Base-by-base conservation (phyloP, 2,888 invertebrate genomes). In the Mythimna albipuncta region DNA sequence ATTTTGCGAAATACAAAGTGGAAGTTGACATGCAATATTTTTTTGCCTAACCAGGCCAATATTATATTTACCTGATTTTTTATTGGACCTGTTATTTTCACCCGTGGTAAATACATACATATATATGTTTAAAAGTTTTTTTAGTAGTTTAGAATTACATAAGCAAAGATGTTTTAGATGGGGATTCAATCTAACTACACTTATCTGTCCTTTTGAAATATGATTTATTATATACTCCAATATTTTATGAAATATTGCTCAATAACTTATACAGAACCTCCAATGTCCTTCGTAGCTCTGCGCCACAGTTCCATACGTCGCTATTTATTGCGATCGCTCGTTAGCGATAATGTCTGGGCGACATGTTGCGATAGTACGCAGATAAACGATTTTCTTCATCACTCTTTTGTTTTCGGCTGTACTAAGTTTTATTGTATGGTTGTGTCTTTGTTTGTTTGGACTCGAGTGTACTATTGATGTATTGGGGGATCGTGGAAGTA, bases 321-420 rank as follows among this genome's bases (percentile, higher is more conserved):
- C 81, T 90, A 89, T 89, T 90, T 90, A 89, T 89, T 84, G 83
- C 88, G 91, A 93, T 92, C 89, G 88, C 91, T 92, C 91, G 92
- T 92, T 91, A 91, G 88, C 83, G 93, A 93, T 93, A 92, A 91
- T 89, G 92, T 83, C 78, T 68, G 83, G 84, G 91, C 90, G 91
- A 92, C 92, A 92, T 92, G 89, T 91, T 92, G 91, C 87, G 85
- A 85, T 84, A 82, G 57, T 79, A 79, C 81, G 86, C 81, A 85
- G 82, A 83, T 85, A 82, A 85, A 85, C 86, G 85, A 84, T 86
- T 84, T 86, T 84, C 70, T 84, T 84, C 86, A 82, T 84, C 86
- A 84, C 80, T 84, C 86, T 85, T 84, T 85, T 85, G 84, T 85
- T 84, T 74, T 78, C 35, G 72, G n/a, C 13, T 77, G 70, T 75